A percentile compares a stretch with the other conserved stretches of the same genome.
These are phyloP conservation scores for Cassiopea xamachana DNA, from an alignment of 30 jellyfish, hydroid and myxozoan genomes.

Conservation along the genomic window DNA sequence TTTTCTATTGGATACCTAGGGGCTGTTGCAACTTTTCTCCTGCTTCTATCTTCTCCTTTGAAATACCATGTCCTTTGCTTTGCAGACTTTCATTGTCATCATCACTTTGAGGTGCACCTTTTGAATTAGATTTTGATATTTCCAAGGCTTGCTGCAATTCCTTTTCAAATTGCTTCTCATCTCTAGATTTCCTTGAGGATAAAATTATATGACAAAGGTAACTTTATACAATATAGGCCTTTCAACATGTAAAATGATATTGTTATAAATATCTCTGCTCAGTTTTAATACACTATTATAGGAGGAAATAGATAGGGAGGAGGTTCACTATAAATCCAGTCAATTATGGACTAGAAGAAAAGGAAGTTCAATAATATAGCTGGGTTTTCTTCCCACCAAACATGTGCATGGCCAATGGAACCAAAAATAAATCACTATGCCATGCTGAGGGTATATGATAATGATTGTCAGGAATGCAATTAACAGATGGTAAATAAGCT, in stretches of 20 bases:
- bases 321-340: too few species aligned
- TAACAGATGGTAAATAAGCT: not conserved
- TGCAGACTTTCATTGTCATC: not conserved
- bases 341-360: too few species aligned
- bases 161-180: constrained; percentile 51
- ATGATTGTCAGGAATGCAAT: not conserved
- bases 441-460: too few species aligned
- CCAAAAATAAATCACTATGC: too few species aligned
- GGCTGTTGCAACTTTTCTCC: not conserved
- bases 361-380: too few species aligned
- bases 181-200: constrained; percentile 58
- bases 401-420: too few species aligned
- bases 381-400: too few species aligned
- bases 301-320: too few species aligned
- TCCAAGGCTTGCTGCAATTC: constrained; percentile 70
- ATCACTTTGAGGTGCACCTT: not conserved
- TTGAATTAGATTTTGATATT: constrained; percentile 49
- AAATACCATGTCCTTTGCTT: not conserved
- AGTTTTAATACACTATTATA: too few species aligned
- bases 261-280: too few species aligned
- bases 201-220: not conserved
- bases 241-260: too few species aligned
- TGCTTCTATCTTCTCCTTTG: not conserved
- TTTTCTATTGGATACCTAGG: not conserved
- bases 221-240: not conserved